Percentiles rank a stretch among this genome's conserved stretches.
Evolutionary conservation across 2,888 invertebrate genomes (phyloP).

Genomic region (Zhuqinia jingwanae): DNA sequence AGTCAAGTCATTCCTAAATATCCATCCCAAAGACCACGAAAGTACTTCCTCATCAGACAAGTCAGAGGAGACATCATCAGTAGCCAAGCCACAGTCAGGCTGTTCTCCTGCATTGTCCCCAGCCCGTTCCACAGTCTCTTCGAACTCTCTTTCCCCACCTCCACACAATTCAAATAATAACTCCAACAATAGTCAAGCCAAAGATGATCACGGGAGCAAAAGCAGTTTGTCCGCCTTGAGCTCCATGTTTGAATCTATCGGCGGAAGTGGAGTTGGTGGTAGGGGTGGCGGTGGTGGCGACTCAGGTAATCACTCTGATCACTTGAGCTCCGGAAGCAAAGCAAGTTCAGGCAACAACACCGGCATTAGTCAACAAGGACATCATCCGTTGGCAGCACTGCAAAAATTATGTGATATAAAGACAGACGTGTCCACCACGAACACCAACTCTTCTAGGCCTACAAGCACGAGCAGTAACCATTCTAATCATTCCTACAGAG

Average conservation of each 20-base stretch:
- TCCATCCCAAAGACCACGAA: constrained; percentile 75
- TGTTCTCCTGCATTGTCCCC: constrained; percentile 66
- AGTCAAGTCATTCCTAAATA: constrained; percentile 72
- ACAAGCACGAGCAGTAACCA: constrained; percentile 80
- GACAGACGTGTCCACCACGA: constrained; percentile 88
- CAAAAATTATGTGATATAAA: constrained; percentile 96
- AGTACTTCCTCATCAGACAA: constrained; percentile 78
- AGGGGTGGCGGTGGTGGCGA: constrained; percentile 80
- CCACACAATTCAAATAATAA: constrained; percentile 60
- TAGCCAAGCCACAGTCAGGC: constrained; percentile 65
- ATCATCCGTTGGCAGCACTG: constrained; percentile 95
- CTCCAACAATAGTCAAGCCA: constrained; percentile 62
- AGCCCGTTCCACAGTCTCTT: constrained; percentile 63
- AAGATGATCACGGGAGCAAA: constrained; percentile 73
- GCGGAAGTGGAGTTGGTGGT: constrained; percentile 82
- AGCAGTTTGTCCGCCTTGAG: constrained; percentile 90
- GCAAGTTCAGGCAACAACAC: constrained; percentile 74
- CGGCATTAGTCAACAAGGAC: constrained; percentile 71
- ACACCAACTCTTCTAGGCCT: constrained; percentile 81
- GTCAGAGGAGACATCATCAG: constrained; percentile 75
- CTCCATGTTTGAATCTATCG: constrained; percentile 94
- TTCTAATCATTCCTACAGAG: constrained; percentile 80
- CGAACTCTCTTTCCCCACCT: constrained; percentile 59
- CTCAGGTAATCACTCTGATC: constrained; percentile 80
- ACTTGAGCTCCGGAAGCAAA: constrained; percentile 65